phyloP scores from a whole-genome alignment of 2,113 vertebrate species.

The Sinocyclocheilus anophthalmus region DNA sequence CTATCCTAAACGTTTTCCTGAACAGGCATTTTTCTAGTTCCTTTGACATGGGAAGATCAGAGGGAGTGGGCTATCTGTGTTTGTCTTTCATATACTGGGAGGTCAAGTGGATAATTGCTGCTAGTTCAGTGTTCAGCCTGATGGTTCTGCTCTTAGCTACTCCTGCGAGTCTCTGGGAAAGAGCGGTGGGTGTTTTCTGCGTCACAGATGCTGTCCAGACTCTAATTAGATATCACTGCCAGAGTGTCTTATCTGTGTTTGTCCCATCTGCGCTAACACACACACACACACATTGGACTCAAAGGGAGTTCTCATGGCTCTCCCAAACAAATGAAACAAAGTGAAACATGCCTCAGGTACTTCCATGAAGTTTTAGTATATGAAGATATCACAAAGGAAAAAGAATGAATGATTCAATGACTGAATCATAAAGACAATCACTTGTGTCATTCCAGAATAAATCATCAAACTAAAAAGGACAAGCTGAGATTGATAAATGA shows the following conservation, averaged over 20 bases:
- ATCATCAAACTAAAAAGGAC: no score
- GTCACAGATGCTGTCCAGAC: conserved; percentile 49
- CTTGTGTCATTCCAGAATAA: neutral
- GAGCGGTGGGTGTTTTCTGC: conserved; percentile 37
- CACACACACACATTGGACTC: neutral
- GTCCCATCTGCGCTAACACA: conserved; percentile 13
- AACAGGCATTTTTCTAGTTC: neutral
- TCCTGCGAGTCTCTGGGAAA: conserved; percentile 40
- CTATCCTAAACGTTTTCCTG: neutral
- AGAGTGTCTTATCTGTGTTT: conserved; percentile 47
- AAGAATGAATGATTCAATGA: neutral
- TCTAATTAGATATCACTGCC: conserved; percentile 48
- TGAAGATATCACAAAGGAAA: neutral
- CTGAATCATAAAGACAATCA: neutral
- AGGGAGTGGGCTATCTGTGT: neutral
- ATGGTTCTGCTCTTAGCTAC: conserved; percentile 15
- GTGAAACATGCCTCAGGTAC: neutral
- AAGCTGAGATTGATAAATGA: neutral
- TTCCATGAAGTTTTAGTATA: neutral
- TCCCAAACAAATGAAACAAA: neutral
- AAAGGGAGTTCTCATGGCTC: neutral
- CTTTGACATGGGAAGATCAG: neutral
- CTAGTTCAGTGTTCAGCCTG: neutral
- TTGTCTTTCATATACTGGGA: conserved; percentile 8
- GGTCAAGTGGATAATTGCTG: conserved; percentile 1